These are phyloP conservation scores for Tenebrio molitor DNA, from an alignment of 1,140 invertebrate species.

Conservation along the genomic window DNA sequence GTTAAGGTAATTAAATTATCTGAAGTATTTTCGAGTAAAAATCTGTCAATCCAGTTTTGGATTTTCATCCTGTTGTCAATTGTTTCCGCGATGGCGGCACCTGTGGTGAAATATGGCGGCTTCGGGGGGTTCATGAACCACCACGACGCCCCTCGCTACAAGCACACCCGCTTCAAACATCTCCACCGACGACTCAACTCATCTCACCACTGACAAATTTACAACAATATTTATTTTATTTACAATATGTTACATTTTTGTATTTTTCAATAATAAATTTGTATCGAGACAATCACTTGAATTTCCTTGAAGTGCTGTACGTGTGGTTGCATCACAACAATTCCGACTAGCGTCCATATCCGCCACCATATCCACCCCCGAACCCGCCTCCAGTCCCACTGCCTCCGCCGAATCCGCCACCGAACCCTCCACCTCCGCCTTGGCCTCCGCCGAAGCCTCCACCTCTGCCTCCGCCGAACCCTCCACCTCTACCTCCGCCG, in stretches of 20 bases:
- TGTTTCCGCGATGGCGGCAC: not conserved
- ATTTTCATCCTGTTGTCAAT: not conserved
- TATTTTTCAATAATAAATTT: too few species aligned
- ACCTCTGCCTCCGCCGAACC: too few species aligned
- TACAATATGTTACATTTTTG: too few species aligned
- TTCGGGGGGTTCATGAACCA: slow-evolving; percentile 3
- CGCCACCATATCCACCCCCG: slow-evolving; percentile 39
- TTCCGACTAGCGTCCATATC: slow-evolving; percentile 2
- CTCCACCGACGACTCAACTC: too few species aligned
- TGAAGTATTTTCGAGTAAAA: too few species aligned
- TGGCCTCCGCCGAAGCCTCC: too few species aligned
- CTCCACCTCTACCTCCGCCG: not conserved
- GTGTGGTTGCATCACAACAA: too few species aligned
- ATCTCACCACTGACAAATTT: too few species aligned
- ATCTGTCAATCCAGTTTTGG: not conserved
- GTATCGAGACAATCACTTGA: too few species aligned
- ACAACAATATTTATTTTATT: too few species aligned
- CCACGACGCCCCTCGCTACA: not conserved
- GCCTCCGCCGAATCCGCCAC: slow-evolving; percentile 2
- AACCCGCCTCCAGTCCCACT: not conserved
- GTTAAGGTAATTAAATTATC: not conserved
- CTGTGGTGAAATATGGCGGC: slow-evolving; percentile 15
- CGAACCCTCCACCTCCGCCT: not conserved
- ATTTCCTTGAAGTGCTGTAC: too few species aligned
- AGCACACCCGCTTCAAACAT: too few species aligned